These are phyloP conservation scores for Pollenia angustigena DNA, from an alignment of 2,888 invertebrate genomes.

Conservation along the genomic window DNA sequence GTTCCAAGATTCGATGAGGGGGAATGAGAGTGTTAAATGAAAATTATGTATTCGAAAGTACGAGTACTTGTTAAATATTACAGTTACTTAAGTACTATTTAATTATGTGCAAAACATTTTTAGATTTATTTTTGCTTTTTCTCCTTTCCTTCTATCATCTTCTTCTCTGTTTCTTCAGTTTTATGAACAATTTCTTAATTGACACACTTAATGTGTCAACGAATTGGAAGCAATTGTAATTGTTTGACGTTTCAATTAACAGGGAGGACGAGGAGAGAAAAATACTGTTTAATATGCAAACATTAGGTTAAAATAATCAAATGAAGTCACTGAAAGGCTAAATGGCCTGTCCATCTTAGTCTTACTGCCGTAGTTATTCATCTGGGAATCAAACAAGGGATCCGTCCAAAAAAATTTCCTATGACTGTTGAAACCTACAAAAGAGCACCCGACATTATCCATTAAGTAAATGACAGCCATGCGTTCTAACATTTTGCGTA, in stretches of 20 bases:
- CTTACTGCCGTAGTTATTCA: too few relatives aligned
- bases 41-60: slow-evolving; percentile 55
- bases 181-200: slow-evolving; percentile 62
- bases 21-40: slow-evolving; percentile 55
- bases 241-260: slow-evolving; percentile 59
- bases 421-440: too few relatives aligned
- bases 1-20: neutral
- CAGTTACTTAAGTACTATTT: slow-evolving; percentile 73
- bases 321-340: too few relatives aligned
- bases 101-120: slow-evolving; percentile 73
- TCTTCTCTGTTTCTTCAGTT: neutral
- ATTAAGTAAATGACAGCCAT: too few relatives aligned
- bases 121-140: slow-evolving; percentile 49
- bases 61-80: slow-evolving; percentile 71
- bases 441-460: too few relatives aligned
- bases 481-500: too few relatives aligned
- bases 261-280: neutral
- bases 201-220: slow-evolving; percentile 70
- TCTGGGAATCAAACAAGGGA: too few relatives aligned
- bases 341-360: too few relatives aligned
- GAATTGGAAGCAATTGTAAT: slow-evolving; percentile 62
- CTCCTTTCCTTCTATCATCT: neutral
- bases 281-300: neutral
- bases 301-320: too few relatives aligned
- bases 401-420: too few relatives aligned